phyloP scores from a whole-genome alignment of 2,113 vertebrate species.

The Crotalus viridis region DNA sequence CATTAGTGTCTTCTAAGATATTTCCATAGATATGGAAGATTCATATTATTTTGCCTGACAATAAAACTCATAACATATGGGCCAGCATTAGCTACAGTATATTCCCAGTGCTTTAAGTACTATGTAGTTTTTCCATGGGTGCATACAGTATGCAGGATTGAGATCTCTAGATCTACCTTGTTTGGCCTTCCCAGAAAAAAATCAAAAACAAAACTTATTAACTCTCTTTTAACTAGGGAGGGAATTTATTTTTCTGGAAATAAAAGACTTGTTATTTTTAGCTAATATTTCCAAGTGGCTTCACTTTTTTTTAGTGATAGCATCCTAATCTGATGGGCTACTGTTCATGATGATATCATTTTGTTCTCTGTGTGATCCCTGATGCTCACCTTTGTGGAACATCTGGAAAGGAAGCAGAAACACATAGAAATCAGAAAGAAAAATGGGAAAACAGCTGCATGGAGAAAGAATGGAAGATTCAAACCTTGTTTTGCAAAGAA shows the following conservation, averaged over 20 bases:
- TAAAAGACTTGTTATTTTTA: not conserved
- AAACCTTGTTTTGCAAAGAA: not conserved
- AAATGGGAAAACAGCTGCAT: not conserved
- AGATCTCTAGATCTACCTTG: not conserved
- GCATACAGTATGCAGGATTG: not conserved
- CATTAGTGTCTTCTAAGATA: not conserved
- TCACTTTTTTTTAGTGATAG: not conserved
- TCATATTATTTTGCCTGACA: slow-evolving; percentile 12
- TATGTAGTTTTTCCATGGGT: not conserved
- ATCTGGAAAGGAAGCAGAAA: not conserved
- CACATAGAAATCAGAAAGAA: not conserved
- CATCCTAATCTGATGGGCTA: not conserved
- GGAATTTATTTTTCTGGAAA: not conserved
- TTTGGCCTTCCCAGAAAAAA: not conserved
- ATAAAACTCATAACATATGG: not conserved
- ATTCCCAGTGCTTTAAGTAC: not conserved
- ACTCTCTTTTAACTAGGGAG: not conserved
- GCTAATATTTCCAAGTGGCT: not conserved
- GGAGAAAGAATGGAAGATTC: not conserved
- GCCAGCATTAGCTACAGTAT: not conserved
- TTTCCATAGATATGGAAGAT: not conserved
- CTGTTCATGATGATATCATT: not conserved
- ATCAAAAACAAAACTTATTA: not conserved
- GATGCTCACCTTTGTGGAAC: not conserved
- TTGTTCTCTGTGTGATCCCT: not conserved